Base-by-base conservation (phyloP, 1,140 invertebrate genomes). In the Pectinophora gossypiella region DNA sequence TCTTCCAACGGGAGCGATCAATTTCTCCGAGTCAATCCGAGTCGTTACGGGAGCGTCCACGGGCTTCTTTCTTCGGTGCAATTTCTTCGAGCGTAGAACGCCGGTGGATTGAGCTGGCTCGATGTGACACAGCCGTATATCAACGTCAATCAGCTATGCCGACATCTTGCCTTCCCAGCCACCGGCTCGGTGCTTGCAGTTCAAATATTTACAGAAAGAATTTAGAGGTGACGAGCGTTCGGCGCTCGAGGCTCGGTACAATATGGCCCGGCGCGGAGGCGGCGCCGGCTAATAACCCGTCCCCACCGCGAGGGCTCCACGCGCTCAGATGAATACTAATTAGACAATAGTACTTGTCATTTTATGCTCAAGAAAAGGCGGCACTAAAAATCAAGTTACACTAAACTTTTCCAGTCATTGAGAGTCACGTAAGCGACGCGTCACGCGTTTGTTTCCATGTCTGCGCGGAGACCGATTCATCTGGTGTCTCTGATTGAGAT, bases 81-180 rank as follows among this genome's bases (percentile, higher is more conserved):
- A 20, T 42, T 48, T 73, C 68, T 72, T 74, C 67, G 48, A 51
- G 45, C 62, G 93, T 91, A 92, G 84, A 85, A 76, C 73, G 78
- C 84, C 83, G 82, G 76, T 85, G 87, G 84, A 82, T 87, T 88
- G 88, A 90, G 89, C 82, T 90, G 90, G 89, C 90, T 88, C 79
- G 90, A 91, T 90, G 90, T 89, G 89, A 89, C 90, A 91, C 87
- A 91, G 90, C 90, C 89, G 90, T 83, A 87, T 88, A 85, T 84
- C 83, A 89, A 78, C 76, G 81, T 84, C 87, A 85, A 86, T 90
- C 90, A 91, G 90, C 90, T 91, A 91, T 91, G 90, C 90, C 90
- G 90, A 91, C 90, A 90, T 91, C 90, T 91, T 91, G 90, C 90
- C 90, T 90, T 88, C 90, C 90, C 89, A 85, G 85, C 84, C 88